phyloP scores from a whole-genome alignment of 2,797 vertebrate genomes.

The Leptodactylus fallax region DNA sequence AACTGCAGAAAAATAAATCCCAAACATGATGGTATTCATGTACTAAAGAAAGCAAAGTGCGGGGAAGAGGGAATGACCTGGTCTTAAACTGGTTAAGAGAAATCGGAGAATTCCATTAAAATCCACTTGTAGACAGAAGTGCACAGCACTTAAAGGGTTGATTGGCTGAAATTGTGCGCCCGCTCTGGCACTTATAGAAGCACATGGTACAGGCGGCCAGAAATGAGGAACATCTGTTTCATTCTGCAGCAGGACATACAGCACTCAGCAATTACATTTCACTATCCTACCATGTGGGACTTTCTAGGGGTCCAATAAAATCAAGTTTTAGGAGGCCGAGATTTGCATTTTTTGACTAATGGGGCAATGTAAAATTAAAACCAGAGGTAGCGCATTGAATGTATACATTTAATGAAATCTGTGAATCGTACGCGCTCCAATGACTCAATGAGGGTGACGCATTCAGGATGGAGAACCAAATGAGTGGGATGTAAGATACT shows the following conservation, averaged over 20 bases:
- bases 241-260: neutral
- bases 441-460: neutral
- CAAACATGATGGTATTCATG: too few relatives aligned
- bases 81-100: too few relatives aligned
- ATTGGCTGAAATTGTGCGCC: neutral
- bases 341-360: neutral
- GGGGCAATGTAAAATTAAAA: neutral
- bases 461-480: neutral
- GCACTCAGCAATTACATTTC: neutral
- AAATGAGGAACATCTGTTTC: constrained; percentile 34
- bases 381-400: neutral
- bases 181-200: neutral
- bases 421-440: too few relatives aligned
- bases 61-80: too few relatives aligned
- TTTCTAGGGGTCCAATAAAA: neutral
- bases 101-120: neutral
- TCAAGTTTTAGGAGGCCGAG: neutral
- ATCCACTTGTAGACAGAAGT: neutral
- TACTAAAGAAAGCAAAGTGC: too few relatives aligned
- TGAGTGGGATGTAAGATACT: neutral
- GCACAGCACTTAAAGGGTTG: neutral
- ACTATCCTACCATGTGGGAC: neutral
- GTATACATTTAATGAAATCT: neutral
- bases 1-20: too few relatives aligned
- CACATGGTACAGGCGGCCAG: neutral